Conservation (phyloP, 2,888 invertebrate species). For the Harmothoe impar region DNA sequence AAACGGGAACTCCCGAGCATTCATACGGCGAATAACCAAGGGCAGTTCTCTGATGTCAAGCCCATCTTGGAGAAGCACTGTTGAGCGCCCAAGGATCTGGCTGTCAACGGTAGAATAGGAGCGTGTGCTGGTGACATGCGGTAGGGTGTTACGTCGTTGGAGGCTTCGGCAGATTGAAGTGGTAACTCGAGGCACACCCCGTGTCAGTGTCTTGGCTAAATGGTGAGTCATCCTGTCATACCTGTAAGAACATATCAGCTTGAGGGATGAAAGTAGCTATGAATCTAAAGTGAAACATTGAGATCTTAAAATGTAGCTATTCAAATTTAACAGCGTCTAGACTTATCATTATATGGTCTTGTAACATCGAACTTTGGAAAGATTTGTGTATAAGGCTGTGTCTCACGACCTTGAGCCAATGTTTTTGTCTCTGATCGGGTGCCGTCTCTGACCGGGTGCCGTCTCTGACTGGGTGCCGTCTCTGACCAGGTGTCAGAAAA, state of each 20-base stretch:
- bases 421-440: no score
- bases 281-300: no score
- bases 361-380: no score
- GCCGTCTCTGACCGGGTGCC: no score
- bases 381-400: no score
- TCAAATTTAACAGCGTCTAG: no score
- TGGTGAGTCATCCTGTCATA: constrained; percentile 37
- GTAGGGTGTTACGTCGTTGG: neutral
- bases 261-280: neutral
- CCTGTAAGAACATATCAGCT: no score
- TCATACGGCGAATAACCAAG: constrained; percentile 85
- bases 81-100: constrained; percentile 83
- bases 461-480: no score
- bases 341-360: no score
- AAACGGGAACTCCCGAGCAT: constrained; percentile 70
- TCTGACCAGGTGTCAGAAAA: no score
- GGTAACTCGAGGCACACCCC: neutral
- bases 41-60: constrained; percentile 88
- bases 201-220: neutral
- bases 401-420: no score
- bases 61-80: constrained; percentile 88
- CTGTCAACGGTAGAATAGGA: neutral
- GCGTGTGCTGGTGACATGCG: neutral
- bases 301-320: no score
- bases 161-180: neutral